phyloP scores from a whole-genome alignment of 2,888 invertebrate genomes.

The Epirrhoe alternata region DNA sequence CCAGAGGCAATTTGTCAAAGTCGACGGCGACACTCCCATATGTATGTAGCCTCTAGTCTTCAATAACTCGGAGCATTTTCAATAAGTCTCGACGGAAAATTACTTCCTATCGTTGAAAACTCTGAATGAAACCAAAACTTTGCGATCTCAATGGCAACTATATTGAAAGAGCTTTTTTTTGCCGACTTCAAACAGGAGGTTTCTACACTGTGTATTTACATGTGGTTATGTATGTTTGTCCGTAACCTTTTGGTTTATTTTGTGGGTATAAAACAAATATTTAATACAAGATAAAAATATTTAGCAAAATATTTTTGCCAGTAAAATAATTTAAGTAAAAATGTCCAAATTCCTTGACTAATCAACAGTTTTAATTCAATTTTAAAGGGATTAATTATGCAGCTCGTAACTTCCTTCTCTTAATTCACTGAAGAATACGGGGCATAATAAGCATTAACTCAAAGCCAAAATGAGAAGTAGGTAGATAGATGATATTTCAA shows the following conservation, averaged over 20 bases:
- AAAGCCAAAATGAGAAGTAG: neutral
- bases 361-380: neutral
- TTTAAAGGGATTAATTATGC: neutral
- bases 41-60: conserved; percentile 25
- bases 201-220: too few species aligned
- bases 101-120: neutral
- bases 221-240: too few species aligned
- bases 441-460: neutral
- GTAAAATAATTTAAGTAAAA: neutral
- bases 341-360: neutral
- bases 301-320: too few species aligned
- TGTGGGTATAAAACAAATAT: too few species aligned
- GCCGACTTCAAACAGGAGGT: too few species aligned
- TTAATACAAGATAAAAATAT: too few species aligned
- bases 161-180: neutral
- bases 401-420: neutral
- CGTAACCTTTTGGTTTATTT: too few species aligned
- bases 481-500: too few species aligned
- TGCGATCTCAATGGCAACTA: neutral
- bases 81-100: conserved; percentile 2
- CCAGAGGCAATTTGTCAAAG: conserved; percentile 63
- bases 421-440: neutral
- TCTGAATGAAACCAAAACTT: neutral
- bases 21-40: conserved; percentile 44
- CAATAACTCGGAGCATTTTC: conserved; percentile 31